phyloP scores from a whole-genome alignment of 2,888 invertebrate genomes.

The Dendrolimus pini region DNA sequence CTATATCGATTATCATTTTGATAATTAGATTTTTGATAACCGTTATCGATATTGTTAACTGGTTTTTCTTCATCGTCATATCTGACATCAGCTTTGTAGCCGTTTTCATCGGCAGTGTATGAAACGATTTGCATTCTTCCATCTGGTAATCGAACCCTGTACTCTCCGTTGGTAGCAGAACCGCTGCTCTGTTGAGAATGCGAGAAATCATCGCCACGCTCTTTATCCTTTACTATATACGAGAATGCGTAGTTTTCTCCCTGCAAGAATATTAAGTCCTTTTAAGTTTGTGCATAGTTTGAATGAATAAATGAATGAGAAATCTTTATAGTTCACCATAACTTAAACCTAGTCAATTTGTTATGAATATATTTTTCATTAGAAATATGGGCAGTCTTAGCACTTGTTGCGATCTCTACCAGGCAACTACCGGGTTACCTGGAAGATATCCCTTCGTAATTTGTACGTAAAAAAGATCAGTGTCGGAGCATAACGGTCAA shows the following conservation, averaged over 20 bases:
- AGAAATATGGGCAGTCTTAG: too few species aligned
- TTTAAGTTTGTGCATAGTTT: too few species aligned
- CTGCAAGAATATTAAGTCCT: slow-evolving; percentile 25
- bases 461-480: too few species aligned
- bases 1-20: slow-evolving; percentile 9
- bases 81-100: slow-evolving; percentile 81
- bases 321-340: too few species aligned
- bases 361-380: too few species aligned
- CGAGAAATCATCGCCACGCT: slow-evolving; percentile 81
- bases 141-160: slow-evolving; percentile 81
- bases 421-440: too few species aligned
- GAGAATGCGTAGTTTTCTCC: slow-evolving; percentile 80
- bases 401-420: too few species aligned
- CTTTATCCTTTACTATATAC: slow-evolving; percentile 78
- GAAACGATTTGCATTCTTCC: slow-evolving; percentile 81
- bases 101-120: slow-evolving; percentile 80
- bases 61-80: slow-evolving; percentile 64
- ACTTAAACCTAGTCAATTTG: too few species aligned
- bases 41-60: slow-evolving; percentile 23
- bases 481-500: too few species aligned
- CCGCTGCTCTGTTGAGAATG: slow-evolving; percentile 79
- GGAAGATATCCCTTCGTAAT: too few species aligned
- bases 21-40: slow-evolving; percentile 14
- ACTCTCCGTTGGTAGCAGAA: slow-evolving; percentile 80
- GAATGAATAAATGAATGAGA: too few species aligned